Evolutionary conservation across 2,888 invertebrate genomes (phyloP).

Genomic region (Dendrolimus pini): DNA sequence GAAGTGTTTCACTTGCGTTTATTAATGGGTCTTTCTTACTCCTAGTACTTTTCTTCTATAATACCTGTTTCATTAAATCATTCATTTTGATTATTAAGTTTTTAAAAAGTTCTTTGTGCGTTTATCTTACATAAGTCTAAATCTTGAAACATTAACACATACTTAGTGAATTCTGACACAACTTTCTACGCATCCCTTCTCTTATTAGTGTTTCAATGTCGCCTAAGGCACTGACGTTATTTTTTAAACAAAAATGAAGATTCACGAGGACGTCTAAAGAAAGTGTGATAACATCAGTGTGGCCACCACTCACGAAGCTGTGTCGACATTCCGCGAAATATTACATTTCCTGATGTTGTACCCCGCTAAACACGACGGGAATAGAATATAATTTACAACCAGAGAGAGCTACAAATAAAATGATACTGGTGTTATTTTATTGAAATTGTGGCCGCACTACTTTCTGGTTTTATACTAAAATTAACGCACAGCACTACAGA

Average conservation of each 20-base stretch:
- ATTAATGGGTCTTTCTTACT: no score
- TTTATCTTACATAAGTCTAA: no score
- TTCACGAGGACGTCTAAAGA: constrained; percentile 30
- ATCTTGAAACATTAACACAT: no score
- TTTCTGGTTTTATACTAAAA: no score
- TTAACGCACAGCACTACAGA: no score
- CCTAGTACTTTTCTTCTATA: no score
- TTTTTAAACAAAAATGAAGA: constrained; percentile 19
- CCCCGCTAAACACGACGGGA: constrained; percentile 18
- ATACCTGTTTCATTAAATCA: no score
- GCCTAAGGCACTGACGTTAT: constrained; percentile 5
- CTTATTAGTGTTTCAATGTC: neutral
- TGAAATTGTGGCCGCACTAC: neutral
- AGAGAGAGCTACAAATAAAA: constrained; percentile 1
- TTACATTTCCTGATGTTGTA: constrained; percentile 20
- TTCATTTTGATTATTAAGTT: no score
- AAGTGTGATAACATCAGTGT: constrained; percentile 40
- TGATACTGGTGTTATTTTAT: neutral
- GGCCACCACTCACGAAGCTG: constrained; percentile 40
- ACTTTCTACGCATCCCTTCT: neutral
- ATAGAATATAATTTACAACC: constrained; percentile 15
- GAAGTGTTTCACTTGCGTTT: no score
- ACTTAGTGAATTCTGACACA: neutral
- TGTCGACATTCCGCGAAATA: constrained; percentile 35
- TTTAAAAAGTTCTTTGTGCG: no score